phyloP scores from a whole-genome alignment of 2,888 invertebrate species.

The Capitulum mitella region DNA sequence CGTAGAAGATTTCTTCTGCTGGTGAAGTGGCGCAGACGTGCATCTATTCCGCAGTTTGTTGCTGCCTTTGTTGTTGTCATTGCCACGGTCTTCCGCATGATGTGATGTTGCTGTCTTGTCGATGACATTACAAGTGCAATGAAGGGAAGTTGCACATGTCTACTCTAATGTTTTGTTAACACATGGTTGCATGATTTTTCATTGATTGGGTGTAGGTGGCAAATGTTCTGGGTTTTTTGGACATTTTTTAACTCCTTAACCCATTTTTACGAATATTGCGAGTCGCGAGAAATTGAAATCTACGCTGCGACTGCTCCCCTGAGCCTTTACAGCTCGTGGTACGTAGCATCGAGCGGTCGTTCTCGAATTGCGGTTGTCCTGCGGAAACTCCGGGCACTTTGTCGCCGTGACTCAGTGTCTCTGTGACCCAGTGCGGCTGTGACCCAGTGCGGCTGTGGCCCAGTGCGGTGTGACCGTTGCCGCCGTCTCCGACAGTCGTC shows the following conservation, averaged over 20 bases:
- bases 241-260: no score
- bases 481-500: neutral
- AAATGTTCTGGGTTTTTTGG: no score
- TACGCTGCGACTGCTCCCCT: no score
- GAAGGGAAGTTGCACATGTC: neutral
- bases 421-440: neutral
- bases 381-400: neutral
- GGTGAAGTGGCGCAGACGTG: neutral
- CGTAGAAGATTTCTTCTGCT: no score
- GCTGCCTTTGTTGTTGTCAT: neutral
- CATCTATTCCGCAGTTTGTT: neutral
- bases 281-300: no score
- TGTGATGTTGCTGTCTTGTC: neutral
- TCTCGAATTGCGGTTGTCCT: no score
- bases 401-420: neutral
- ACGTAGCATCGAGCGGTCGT: no score
- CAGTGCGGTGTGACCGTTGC: neutral
- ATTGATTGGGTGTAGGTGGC: no score
- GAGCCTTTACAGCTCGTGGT: no score
- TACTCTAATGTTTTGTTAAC: no score
- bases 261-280: no score
- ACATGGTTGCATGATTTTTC: no score
- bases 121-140: neutral
- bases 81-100: neutral
- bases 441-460: neutral